Base-by-base conservation (phyloP, 2,797 vertebrate species). In the Cirrhinus molitorella region DNA sequence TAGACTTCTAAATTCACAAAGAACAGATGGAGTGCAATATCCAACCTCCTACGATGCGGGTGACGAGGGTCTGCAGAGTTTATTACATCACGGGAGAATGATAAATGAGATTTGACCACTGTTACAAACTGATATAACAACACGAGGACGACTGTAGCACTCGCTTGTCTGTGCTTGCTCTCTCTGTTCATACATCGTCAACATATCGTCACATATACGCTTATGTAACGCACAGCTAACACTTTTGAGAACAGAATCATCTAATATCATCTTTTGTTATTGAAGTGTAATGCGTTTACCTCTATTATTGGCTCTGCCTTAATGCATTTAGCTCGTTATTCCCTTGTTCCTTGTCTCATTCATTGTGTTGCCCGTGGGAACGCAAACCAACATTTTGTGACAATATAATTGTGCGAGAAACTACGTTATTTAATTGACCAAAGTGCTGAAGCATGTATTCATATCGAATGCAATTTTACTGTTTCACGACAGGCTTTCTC, bases 261-360 rank as follows among this genome's bases (percentile, higher is more conserved):
- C 71, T 73, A 53, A 53, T 53, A 53, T 34, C 37, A 25, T 59
- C 73, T 75, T 13, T 75, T 51, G 34, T 55, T 40, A 55, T 40
- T 23, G 19, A 40, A 37, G 31, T 59, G n/a, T 59, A 59, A 59
- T 61, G 55, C 19, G 53, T 45, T 43, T 76, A 59, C 14, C 21
- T 57, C 31, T 7, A 23, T 74, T 74, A 74, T 23, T 55, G 51
- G 51, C 13, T 37, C 72, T 57, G 31, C 8, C 19, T 17, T 75
- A 17, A 55, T 75, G 72, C 37, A 25, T 40, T 76, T 61, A 43
- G n/a, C 16, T 43, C 25, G n/a, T 76, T 76, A 28, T 43, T 61
- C 53, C 37, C 74, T 61, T 76, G 53, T 43, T 43, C 53, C 19
- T 14, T 14, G 31, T 74, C 49, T 14, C 49, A 9, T 74, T 74